Percentiles rank a stretch among this genome's conserved stretches.
Conservation (phyloP, 1,140 invertebrate genomes). For the Diachasmimorpha longicaudata region DNA sequence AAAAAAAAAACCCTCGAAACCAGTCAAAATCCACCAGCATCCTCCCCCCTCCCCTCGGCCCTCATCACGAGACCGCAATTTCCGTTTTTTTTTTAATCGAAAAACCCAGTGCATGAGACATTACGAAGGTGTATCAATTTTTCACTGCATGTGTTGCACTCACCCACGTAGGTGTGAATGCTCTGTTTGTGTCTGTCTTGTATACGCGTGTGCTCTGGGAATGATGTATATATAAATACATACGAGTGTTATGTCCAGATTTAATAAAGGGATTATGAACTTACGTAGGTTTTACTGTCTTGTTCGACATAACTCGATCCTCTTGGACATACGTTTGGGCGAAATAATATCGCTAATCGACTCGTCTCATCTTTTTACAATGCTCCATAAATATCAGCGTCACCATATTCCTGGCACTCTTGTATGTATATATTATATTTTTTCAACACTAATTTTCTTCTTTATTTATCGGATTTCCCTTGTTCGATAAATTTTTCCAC, state of each 20-base stretch:
- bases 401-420: slow-evolving; percentile 38
- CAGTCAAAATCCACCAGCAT: no score
- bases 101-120: no score
- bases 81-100: no score
- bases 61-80: no score
- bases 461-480: neutral
- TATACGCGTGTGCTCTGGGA: no score
- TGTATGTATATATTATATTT: no score
- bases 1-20: no score
- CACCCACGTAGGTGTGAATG: no score
- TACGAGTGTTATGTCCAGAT: neutral
- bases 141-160: no score
- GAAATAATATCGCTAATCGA: slow-evolving; percentile 40
- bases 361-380: slow-evolving; percentile 47
- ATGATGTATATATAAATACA: neutral
- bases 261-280: slow-evolving; percentile 29
- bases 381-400: slow-evolving; percentile 47
- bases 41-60: no score
- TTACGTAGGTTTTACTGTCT: slow-evolving; percentile 47
- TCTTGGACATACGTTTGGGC: slow-evolving; percentile 27
- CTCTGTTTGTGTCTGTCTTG: no score
- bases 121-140: no score
- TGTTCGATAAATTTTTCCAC: slow-evolving; percentile 16
- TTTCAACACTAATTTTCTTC: slow-evolving; percentile 30
- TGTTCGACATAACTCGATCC: slow-evolving; percentile 40